Conservation (phyloP, 2,113 vertebrate genomes). For the Varanus komodoensis region DNA sequence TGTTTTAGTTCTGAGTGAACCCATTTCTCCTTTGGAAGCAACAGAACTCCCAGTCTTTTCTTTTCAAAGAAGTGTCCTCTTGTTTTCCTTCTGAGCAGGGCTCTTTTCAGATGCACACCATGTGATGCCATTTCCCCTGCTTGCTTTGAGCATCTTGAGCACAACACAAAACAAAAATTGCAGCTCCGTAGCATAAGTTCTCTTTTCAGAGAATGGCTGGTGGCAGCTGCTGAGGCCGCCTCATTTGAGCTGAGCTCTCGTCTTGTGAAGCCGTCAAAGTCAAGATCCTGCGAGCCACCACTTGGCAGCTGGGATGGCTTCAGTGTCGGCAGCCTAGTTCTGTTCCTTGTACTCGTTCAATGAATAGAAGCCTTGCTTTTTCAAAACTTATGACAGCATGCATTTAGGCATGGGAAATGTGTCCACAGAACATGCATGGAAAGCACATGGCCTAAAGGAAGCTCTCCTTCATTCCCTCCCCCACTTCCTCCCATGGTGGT, state of each 20-base stretch:
- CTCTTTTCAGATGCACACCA: slow-evolving; percentile 8
- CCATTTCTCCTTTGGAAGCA: slow-evolving; percentile 12
- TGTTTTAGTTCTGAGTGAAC: slow-evolving; percentile 11
- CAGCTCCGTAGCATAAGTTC: slow-evolving; percentile 11
- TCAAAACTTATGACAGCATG: not conserved
- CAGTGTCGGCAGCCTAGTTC: slow-evolving; percentile 14
- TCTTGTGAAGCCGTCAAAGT: slow-evolving; percentile 31
- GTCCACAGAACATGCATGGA: slow-evolving; percentile 2
- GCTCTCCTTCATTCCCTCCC: slow-evolving; percentile 5
- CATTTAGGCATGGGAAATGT: slow-evolving; percentile 46
- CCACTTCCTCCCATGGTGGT: slow-evolving; percentile 12
- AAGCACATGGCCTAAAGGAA: slow-evolving; percentile 49
- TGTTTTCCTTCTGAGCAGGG: not conserved
- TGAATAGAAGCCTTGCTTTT: slow-evolving; percentile 26
- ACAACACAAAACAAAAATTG: slow-evolving; percentile 6
- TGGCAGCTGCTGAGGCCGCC: not conserved
- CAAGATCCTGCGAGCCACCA: slow-evolving; percentile 36
- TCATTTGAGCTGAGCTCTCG: slow-evolving; percentile 29
- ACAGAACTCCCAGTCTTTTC: not conserved
- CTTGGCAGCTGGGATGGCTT: slow-evolving; percentile 20
- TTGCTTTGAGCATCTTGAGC: not conserved
- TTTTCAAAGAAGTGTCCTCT: slow-evolving; percentile 26
- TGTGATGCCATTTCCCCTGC: not conserved
- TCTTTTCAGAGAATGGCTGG: not conserved
- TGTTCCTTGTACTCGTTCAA: slow-evolving; percentile 10